Conservation (phyloP, 2,888 invertebrate species). For the Eilema griseolum region DNA sequence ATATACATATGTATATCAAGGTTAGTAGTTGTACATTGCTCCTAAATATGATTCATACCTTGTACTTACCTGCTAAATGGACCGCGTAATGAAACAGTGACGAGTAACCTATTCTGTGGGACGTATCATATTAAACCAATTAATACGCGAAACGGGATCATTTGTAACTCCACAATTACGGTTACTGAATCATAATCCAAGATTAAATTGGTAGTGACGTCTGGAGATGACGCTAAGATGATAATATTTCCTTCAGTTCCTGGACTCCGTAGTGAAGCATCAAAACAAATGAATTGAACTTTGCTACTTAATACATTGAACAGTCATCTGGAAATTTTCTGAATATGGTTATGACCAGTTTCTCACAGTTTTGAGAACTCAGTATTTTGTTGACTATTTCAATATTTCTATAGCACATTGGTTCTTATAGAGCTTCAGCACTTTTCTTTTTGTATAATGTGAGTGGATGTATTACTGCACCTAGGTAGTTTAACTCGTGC, state of each 20-base stretch:
- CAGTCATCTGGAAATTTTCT: slow-evolving; percentile 12
- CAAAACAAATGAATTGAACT: slow-evolving; percentile 12
- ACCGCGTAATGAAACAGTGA: slow-evolving; percentile 43
- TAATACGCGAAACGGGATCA: slow-evolving; percentile 23
- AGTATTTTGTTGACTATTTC: background rate
- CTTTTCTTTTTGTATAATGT: too few relatives aligned
- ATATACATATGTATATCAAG: too few relatives aligned
- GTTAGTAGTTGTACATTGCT: slow-evolving; percentile 26
- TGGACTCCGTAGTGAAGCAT: background rate
- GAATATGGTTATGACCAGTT: slow-evolving; percentile 7
- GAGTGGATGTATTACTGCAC: too few relatives aligned
- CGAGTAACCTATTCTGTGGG: slow-evolving; percentile 39
- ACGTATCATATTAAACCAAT: slow-evolving; percentile 18
- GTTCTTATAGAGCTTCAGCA: too few relatives aligned
- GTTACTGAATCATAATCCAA: slow-evolving; percentile 15
- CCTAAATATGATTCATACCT: slow-evolving; percentile 65
- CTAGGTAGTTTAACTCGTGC: too few relatives aligned
- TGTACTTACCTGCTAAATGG: slow-evolving; percentile 33
- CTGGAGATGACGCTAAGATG: slow-evolving; percentile 9
- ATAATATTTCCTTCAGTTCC: slow-evolving; percentile 12
- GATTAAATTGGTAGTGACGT: slow-evolving; percentile 7
- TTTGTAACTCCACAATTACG: slow-evolving; percentile 5
- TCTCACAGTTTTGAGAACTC: background rate
- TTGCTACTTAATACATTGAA: slow-evolving; percentile 5
- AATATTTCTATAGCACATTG: background rate